Evolutionary conservation across 2,797 vertebrate genomes (phyloP).

Genomic region (Pangasius sanitwongsei): DNA sequence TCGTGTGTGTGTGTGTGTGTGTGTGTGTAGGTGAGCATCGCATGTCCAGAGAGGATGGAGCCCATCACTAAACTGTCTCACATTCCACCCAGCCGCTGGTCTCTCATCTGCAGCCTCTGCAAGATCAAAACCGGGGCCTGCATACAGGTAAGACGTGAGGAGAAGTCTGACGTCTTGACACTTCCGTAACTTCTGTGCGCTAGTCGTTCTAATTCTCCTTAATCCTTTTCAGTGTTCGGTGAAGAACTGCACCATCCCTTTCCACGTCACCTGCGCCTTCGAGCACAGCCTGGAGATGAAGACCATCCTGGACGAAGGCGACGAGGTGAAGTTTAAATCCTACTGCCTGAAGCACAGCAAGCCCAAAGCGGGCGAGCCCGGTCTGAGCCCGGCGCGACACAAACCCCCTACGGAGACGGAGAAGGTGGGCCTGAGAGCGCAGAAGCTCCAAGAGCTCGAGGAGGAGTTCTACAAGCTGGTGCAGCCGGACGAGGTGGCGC

Average conservation of each 20-base stretch:
- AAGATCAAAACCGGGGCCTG: slow-evolving; percentile 97
- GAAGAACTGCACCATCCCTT: slow-evolving; percentile 97
- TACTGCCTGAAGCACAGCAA: slow-evolving; percentile 98
- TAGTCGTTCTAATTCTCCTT: background rate
- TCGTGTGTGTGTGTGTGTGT: background rate
- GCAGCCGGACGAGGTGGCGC: slow-evolving; percentile 82
- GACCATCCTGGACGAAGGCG: slow-evolving; percentile 94
- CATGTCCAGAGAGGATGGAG: slow-evolving; percentile 98
- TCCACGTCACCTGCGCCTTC: slow-evolving; percentile 98
- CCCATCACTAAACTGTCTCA: slow-evolving; percentile 98
- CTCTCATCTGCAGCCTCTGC: slow-evolving; percentile 95
- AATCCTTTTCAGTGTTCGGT: slow-evolving; percentile 85
- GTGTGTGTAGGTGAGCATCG: slow-evolving; percentile 88
- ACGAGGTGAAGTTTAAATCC: slow-evolving; percentile 97
- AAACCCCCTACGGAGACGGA: slow-evolving; percentile 82
- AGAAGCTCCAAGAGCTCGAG: slow-evolving; percentile 93
- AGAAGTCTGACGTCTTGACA: background rate
- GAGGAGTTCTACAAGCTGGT: slow-evolving; percentile 93
- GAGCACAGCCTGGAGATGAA: slow-evolving; percentile 98
- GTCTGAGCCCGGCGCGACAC: slow-evolving; percentile 78
- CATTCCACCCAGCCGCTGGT: slow-evolving; percentile 96
- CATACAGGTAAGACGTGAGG: slow-evolving; percentile 84
- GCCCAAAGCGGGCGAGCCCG: slow-evolving; percentile 78
- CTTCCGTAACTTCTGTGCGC: background rate
- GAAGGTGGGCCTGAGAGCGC: slow-evolving; percentile 88